Evolutionary conservation across 2,888 invertebrate species (phyloP).

Genomic region (Hirtodrosophila histrioides): DNA sequence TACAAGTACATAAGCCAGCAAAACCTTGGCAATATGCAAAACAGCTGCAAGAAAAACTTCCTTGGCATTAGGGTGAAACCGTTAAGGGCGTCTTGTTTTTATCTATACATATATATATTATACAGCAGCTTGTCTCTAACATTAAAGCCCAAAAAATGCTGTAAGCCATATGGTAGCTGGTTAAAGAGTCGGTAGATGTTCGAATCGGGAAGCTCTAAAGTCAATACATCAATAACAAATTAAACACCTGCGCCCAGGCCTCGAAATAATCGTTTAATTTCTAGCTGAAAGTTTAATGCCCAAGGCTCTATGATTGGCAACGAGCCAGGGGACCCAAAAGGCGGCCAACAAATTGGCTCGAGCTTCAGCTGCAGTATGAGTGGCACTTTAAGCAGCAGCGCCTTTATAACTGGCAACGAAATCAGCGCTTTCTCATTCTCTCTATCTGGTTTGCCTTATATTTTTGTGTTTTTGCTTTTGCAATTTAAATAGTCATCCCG

Average conservation of each 20-base stretch:
- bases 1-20: neutral
- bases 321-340: conserved; percentile 37
- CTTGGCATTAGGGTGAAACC: neutral
- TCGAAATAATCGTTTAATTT: conserved; percentile 60
- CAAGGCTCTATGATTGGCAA: conserved; percentile 47
- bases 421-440: conserved; percentile 36
- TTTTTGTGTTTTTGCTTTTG: conserved; percentile 48
- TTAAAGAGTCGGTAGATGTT: conserved; percentile 3
- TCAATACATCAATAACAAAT: conserved; percentile 59
- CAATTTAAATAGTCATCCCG: conserved; percentile 61
- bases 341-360: conserved; percentile 49
- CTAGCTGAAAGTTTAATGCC: conserved; percentile 58
- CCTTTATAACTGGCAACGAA: conserved; percentile 35
- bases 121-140: neutral
- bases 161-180: too few relatives aligned
- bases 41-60: neutral
- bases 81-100: neutral
- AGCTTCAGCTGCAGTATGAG: conserved; percentile 50
- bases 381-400: conserved; percentile 43
- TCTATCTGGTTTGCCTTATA: conserved; percentile 14
- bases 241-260: conserved; percentile 55
- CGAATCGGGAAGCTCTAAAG: conserved; percentile 19
- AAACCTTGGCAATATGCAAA: conserved; percentile 15
- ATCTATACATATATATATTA: neutral
- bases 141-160: conserved; percentile 4